phyloP scores from a whole-genome alignment of 2,113 vertebrate genomes.

The Tringa solitaria region DNA sequence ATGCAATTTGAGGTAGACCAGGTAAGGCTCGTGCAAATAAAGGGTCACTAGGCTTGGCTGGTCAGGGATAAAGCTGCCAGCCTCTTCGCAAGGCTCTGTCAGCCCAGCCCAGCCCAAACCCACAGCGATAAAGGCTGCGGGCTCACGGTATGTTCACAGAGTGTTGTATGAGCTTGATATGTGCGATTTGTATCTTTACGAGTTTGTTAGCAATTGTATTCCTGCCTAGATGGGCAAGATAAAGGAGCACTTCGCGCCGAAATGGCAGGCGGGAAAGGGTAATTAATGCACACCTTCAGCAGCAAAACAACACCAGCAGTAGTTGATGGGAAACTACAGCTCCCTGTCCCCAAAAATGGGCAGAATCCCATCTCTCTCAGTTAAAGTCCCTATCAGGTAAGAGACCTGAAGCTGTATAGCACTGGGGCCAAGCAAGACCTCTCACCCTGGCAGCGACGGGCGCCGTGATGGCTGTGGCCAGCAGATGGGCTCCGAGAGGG shows the following conservation, averaged over 20 bases:
- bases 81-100: background rate
- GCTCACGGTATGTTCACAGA: background rate
- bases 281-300: background rate
- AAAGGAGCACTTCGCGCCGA: background rate
- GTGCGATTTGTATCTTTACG: background rate
- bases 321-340: background rate
- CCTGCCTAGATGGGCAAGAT: background rate
- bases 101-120: background rate
- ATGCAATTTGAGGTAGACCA: background rate
- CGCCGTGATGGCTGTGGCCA: fast-evolving
- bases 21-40: background rate
- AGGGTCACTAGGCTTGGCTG: background rate
- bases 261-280: background rate
- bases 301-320: background rate
- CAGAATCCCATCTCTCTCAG: background rate
- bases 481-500: background rate
- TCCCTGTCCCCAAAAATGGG: background rate
- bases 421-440: fast-evolving
- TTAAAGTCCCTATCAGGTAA: background rate
- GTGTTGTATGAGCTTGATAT: background rate
- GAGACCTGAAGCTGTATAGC: background rate
- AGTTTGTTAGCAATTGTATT: conserved; percentile 25
- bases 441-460: background rate
- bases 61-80: background rate
- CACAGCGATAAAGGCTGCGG: fast-evolving